phyloP scores from a whole-genome alignment of 2,113 vertebrate species.

The Epinephelus moara region DNA sequence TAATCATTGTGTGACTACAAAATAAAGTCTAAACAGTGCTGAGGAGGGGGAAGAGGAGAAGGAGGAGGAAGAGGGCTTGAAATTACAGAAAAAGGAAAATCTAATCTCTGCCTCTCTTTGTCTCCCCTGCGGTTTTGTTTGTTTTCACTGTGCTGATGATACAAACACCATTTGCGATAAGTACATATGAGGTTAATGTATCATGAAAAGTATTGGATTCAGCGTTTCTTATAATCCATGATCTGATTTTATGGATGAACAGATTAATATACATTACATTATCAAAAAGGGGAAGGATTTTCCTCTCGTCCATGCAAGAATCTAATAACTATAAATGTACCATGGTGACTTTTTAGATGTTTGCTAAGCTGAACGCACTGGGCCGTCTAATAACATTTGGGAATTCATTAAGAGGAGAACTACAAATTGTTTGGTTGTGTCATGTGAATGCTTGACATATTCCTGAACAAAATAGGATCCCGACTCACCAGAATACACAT shows the following conservation, averaged over 20 bases:
- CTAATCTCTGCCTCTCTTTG: background rate
- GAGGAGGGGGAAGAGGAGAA: background rate
- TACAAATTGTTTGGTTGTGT: conserved; percentile 37
- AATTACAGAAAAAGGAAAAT: conserved; percentile 6
- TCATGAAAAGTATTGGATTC: conserved; percentile 71
- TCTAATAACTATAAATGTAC: conserved; percentile 70
- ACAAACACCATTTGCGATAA: conserved; percentile 49
- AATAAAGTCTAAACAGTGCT: conserved; percentile 15
- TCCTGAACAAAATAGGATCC: conserved; percentile 14
- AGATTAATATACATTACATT: conserved; percentile 69
- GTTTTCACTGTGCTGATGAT: conserved; percentile 45
- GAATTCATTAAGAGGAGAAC: conserved; percentile 42
- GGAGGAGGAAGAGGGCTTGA: background rate
- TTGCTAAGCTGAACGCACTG: conserved; percentile 27
- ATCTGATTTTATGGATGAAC: conserved; percentile 78
- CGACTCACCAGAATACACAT: background rate
- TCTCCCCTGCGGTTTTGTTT: conserved; percentile 38
- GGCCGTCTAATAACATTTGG: conserved; percentile 30
- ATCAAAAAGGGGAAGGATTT: conserved; percentile 34
- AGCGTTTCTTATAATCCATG: conserved; percentile 70
- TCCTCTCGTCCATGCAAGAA: conserved; percentile 47
- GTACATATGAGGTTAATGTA: conserved; percentile 68
- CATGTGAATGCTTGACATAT: conserved; percentile 32
- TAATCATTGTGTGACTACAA: conserved; percentile 20
- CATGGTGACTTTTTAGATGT: conserved; percentile 55